These are phyloP conservation scores for Chaetodon trifasciatus DNA, from an alignment of 2,797 vertebrate genomes.

Conservation along the genomic window DNA sequence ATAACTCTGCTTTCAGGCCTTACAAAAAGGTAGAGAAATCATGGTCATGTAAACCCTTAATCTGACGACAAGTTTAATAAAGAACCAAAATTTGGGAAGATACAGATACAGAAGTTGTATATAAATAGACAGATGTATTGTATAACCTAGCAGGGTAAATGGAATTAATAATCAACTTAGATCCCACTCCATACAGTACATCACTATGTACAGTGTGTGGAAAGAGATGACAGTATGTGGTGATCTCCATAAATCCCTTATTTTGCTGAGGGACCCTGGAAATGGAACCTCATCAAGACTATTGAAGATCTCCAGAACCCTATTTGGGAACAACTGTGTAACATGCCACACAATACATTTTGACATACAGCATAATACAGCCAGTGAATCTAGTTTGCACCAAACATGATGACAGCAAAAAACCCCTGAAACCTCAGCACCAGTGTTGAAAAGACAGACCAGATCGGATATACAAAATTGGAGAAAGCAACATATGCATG, in stretches of 20 bases:
- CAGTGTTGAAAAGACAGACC: constrained; percentile 14
- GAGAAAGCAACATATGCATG: constrained; percentile 5
- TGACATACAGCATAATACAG: background rate
- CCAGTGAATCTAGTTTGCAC: constrained; percentile 6
- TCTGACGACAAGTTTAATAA: background rate
- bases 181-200: constrained; percentile 4
- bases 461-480: constrained; percentile 27
- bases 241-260: constrained; percentile 15
- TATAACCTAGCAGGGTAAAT: background rate
- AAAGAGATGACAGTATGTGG: background rate
- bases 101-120: background rate
- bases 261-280: constrained; percentile 9
- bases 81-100: background rate
- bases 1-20: background rate
- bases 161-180: background rate
- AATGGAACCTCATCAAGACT: background rate
- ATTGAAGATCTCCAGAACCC: background rate
- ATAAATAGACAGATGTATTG: background rate
- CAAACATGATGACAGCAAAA: constrained; percentile 18
- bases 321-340: constrained; percentile 20
- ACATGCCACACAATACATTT: background rate
- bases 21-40: background rate
- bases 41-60: background rate
- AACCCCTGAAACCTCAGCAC: background rate
- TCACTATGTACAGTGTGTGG: background rate